Conservation (phyloP, 2,888 invertebrate genomes). For the Pseudeuparius sepicola region DNA sequence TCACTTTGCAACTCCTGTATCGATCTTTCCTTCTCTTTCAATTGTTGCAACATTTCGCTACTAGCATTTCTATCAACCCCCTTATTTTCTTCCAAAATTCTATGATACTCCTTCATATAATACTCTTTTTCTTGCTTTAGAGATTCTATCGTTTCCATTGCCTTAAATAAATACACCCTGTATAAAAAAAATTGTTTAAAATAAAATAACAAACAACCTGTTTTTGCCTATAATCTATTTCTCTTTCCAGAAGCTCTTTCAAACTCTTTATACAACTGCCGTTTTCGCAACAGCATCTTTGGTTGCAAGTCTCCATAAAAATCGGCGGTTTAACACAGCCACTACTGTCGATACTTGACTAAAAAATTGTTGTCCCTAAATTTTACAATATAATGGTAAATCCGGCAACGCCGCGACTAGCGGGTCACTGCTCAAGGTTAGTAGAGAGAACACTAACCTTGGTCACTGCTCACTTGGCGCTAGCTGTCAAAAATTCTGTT, state of each 20-base stretch:
- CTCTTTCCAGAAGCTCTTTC: slow-evolving; percentile 29
- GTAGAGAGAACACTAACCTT: too few relatives aligned
- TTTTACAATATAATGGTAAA: too few relatives aligned
- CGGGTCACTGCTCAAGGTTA: too few relatives aligned
- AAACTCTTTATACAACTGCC: slow-evolving; percentile 28
- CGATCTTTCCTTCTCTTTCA: slow-evolving; percentile 38
- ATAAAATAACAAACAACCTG: slow-evolving; percentile 4
- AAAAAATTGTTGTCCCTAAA: too few relatives aligned
- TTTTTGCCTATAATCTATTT: slow-evolving; percentile 27
- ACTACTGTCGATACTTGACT: too few relatives aligned
- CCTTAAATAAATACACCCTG: too few relatives aligned
- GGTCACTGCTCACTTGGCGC: too few relatives aligned
- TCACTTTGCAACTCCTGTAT: slow-evolving; percentile 38
- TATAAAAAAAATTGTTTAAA: slow-evolving; percentile 9
- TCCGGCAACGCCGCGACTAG: too few relatives aligned
- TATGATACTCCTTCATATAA: slow-evolving; percentile 42
- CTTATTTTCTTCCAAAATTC: slow-evolving; percentile 36
- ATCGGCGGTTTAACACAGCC: too few relatives aligned
- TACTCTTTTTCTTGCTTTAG: slow-evolving; percentile 40
- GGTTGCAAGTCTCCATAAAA: slow-evolving; percentile 2
- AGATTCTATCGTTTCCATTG: slow-evolving; percentile 26
- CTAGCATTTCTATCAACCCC: slow-evolving; percentile 21
- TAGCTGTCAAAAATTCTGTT: too few relatives aligned
- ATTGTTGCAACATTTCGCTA: slow-evolving; percentile 28
- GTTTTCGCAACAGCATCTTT: slow-evolving; percentile 27